Evolutionary conservation across 2,113 vertebrate species (phyloP).

Genomic region (Conger conger): DNA sequence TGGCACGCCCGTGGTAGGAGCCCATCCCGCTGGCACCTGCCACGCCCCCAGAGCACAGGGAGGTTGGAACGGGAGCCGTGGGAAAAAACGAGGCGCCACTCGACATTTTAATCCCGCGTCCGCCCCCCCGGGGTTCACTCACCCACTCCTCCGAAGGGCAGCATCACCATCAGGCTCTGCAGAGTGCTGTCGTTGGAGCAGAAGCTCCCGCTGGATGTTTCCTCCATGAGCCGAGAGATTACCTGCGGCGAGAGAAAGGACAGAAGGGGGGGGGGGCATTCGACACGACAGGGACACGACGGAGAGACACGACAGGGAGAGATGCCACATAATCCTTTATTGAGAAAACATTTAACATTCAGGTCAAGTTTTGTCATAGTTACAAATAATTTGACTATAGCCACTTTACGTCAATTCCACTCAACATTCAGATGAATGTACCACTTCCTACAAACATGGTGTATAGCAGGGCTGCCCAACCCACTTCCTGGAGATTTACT

Average conservation of each 20-base stretch:
- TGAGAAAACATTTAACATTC: neutral
- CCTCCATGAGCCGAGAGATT: slow-evolving; percentile 64
- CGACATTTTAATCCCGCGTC: too few species aligned
- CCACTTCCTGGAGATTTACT: too few species aligned
- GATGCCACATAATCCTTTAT: too few species aligned
- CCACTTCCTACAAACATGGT: too few species aligned
- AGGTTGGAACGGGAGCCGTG: neutral
- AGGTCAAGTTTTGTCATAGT: neutral
- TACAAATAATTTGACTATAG: neutral
- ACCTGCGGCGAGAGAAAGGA: slow-evolving; percentile 52
- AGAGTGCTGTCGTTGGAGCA: slow-evolving; percentile 70
- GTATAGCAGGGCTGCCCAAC: too few species aligned
- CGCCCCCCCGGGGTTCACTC: slow-evolving; percentile 26
- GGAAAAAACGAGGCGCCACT: too few species aligned
- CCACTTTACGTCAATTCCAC: neutral
- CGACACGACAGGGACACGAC: too few species aligned
- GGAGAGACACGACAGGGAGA: too few species aligned
- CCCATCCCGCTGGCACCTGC: slow-evolving; percentile 69
- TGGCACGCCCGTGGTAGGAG: slow-evolving; percentile 63
- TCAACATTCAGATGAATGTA: neutral
- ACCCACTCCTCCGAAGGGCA: slow-evolving; percentile 74
- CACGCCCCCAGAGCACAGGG: neutral
- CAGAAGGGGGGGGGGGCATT: neutral
- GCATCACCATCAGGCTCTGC: slow-evolving; percentile 65
- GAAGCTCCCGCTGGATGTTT: slow-evolving; percentile 73